phyloP scores from a whole-genome alignment of 1,140 invertebrate genomes.

The Ditylenchus dipsaci region DNA sequence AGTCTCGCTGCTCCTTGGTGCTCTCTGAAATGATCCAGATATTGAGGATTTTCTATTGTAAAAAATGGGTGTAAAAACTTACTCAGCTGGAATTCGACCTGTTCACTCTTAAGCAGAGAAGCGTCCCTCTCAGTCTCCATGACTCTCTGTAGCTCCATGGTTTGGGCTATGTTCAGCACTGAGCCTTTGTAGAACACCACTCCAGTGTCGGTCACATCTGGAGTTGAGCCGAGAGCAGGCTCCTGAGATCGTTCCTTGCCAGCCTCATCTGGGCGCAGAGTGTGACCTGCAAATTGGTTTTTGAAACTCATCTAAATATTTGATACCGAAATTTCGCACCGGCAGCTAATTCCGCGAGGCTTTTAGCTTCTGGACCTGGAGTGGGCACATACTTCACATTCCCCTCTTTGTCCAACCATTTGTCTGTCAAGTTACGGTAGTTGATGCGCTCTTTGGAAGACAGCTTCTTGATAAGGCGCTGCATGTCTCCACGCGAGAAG shows the following conservation, averaged over 20 bases:
- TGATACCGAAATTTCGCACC: background rate
- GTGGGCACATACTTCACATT: slow-evolving; percentile 62
- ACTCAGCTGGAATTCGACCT: slow-evolving; percentile 60
- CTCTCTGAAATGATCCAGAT: slow-evolving; percentile 31
- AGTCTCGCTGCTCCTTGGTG: slow-evolving; percentile 45
- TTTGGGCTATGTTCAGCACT: slow-evolving; percentile 72
- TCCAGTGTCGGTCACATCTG: slow-evolving; percentile 58
- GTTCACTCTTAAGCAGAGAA: slow-evolving; percentile 64
- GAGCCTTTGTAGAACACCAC: slow-evolving; percentile 72
- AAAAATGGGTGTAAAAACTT: slow-evolving; percentile 28
- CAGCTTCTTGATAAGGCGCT: slow-evolving; percentile 74
- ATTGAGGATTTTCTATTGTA: too few relatives aligned
- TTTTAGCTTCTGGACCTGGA: slow-evolving; percentile 50
- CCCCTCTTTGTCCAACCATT: slow-evolving; percentile 60
- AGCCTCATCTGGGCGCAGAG: background rate
- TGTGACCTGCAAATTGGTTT: slow-evolving; percentile 10
- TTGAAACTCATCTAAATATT: background rate
- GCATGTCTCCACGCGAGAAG: slow-evolving; percentile 59
- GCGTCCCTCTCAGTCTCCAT: slow-evolving; percentile 71
- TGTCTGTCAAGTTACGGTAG: slow-evolving; percentile 75
- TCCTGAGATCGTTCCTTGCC: background rate
- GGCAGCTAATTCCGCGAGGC: background rate
- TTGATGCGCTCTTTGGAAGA: slow-evolving; percentile 69
- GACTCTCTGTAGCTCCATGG: slow-evolving; percentile 71
- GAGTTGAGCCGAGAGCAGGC: slow-evolving; percentile 11